These are phyloP conservation scores for Lasioglossum lativentre DNA, from an alignment of 2,888 invertebrate species.

Conservation along the genomic window DNA sequence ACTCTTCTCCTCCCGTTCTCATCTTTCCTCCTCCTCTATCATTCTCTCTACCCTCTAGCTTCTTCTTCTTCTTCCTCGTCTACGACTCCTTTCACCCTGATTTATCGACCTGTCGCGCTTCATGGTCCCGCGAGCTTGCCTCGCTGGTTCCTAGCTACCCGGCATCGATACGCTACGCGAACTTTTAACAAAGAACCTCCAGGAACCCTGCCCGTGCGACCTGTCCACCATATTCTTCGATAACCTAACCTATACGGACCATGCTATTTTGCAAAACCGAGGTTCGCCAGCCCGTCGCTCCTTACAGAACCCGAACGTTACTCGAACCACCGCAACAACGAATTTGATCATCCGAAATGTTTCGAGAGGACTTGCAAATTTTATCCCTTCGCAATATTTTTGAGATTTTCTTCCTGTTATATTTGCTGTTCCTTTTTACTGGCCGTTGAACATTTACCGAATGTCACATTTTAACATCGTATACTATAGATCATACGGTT, in stretches of 20 bases:
- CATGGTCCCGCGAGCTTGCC: constrained; percentile 42
- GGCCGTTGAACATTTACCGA: no score
- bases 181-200: constrained; percentile 40
- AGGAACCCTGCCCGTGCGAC: neutral
- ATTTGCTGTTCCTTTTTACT: no score
- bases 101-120: constrained; percentile 56
- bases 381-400: no score
- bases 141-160: constrained; percentile 16
- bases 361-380: no score
- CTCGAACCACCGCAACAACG: neutral
- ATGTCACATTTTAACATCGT: no score
- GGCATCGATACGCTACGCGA: constrained; percentile 40
- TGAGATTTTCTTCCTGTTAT: no score
- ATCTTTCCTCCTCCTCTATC: neutral
- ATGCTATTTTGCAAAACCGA: neutral
- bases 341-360: no score
- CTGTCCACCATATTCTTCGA: neutral
- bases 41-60: neutral
- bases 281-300: no score
- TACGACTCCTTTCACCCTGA: constrained; percentile 22
- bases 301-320: no score
- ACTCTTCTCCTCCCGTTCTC: constrained; percentile 15
- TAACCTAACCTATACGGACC: neutral
- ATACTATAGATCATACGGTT: no score
- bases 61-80: neutral